These are phyloP conservation scores for Centropristis striata DNA, from an alignment of 2,113 vertebrate genomes.

Conservation along the genomic window DNA sequence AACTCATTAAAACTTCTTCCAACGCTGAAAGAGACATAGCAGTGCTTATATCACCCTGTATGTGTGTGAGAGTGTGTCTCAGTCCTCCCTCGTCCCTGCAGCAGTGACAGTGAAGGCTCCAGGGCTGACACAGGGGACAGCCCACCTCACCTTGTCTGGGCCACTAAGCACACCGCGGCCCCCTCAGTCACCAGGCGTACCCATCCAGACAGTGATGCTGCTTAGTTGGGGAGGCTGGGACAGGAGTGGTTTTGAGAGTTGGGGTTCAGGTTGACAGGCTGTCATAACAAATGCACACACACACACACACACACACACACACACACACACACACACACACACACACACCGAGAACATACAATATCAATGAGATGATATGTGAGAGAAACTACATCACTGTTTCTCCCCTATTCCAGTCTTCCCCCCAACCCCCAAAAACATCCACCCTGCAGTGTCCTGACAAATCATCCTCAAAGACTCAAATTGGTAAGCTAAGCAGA, in stretches of 20 bases:
- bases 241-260: conserved; percentile 49
- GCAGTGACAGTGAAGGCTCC: conserved; percentile 50
- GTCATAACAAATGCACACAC: conserved; percentile 43
- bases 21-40: conserved; percentile 33
- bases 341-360: background rate
- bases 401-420: conserved; percentile 15
- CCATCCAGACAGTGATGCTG: conserved; percentile 57
- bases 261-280: conserved; percentile 46
- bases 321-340: background rate
- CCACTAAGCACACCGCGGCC: conserved; percentile 48
- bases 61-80: conserved; percentile 21
- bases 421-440: conserved; percentile 14
- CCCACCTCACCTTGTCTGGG: conserved; percentile 64
- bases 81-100: conserved; percentile 17
- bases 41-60: conserved; percentile 29
- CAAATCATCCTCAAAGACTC: conserved; percentile 48
- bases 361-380: conserved; percentile 66
- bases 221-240: conserved; percentile 39
- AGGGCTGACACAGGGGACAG: conserved; percentile 55
- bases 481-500: conserved; percentile 61
- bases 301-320: conserved; percentile 13
- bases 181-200: conserved; percentile 33
- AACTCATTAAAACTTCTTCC: conserved; percentile 76
- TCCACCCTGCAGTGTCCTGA: conserved; percentile 49
- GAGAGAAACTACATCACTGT: conserved; percentile 55